Conservation (phyloP, 2,888 invertebrate genomes). For the Trichopria drosophilae region DNA sequence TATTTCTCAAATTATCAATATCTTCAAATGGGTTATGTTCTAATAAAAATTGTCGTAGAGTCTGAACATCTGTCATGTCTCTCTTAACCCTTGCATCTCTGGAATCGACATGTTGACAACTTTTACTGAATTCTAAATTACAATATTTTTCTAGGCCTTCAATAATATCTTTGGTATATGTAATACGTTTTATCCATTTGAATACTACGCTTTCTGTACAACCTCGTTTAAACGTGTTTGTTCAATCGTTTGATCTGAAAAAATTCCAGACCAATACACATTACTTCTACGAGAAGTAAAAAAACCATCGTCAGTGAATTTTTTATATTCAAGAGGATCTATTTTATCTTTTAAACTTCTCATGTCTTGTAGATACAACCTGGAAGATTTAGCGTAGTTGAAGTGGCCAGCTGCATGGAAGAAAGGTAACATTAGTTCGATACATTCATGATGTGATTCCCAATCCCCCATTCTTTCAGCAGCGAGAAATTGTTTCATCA, state of each 20-base stretch:
- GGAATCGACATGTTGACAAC: conserved; percentile 54
- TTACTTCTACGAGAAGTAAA: background rate
- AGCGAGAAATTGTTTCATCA: too few relatives aligned
- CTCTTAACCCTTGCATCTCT: conserved; percentile 49
- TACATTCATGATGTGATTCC: too few relatives aligned
- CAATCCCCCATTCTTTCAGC: too few relatives aligned
- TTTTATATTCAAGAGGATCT: background rate
- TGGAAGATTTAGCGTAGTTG: too few relatives aligned
- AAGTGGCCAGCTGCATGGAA: too few relatives aligned
- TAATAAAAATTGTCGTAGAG: conserved; percentile 47
- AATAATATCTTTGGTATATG: too few relatives aligned
- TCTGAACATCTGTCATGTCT: conserved; percentile 41
- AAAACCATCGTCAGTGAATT: background rate
- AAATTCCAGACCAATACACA: background rate
- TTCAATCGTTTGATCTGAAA: conserved; percentile 7
- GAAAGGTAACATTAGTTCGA: too few relatives aligned
- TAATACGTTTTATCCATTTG: too few relatives aligned
- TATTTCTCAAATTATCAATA: conserved; percentile 32
- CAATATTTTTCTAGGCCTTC: too few relatives aligned
- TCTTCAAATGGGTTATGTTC: conserved; percentile 46
- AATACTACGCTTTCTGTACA: too few relatives aligned
- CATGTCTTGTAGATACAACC: conserved; percentile 2
- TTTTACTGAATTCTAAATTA: too few relatives aligned
- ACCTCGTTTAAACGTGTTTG: too few relatives aligned
- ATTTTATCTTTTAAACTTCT: background rate